phyloP scores from a whole-genome alignment of 1,140 invertebrate genomes.

The Cydia amplana region DNA sequence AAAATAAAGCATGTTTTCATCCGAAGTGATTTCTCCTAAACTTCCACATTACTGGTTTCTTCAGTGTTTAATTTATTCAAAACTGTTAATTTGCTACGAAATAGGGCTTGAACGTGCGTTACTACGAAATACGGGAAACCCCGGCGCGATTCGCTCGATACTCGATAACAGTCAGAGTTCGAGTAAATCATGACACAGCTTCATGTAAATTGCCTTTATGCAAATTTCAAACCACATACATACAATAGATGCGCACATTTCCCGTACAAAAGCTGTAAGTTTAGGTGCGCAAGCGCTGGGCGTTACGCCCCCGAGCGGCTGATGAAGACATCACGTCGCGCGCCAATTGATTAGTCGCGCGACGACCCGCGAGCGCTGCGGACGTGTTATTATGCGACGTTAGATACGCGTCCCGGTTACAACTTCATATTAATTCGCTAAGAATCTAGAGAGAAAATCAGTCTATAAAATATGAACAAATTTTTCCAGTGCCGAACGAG shows the following conservation, averaged over 20 bases:
- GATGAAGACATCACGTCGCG: conserved; percentile 74
- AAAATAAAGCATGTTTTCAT: background rate
- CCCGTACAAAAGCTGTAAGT: conserved; percentile 44
- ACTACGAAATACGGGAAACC: background rate
- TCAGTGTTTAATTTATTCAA: background rate
- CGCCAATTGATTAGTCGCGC: conserved; percentile 76
- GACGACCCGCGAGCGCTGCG: conserved; percentile 53
- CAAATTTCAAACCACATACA: conserved; percentile 25
- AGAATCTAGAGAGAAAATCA: background rate
- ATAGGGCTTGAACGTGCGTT: background rate
- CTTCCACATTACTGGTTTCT: background rate
- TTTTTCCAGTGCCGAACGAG: background rate
- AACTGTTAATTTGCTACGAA: background rate
- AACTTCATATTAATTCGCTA: conserved; percentile 22
- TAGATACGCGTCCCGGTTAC: conserved; percentile 60
- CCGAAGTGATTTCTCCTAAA: background rate
- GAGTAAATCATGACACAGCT: conserved; percentile 4
- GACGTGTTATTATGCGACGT: conserved; percentile 70
- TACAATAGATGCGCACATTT: conserved; percentile 19
- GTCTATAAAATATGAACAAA: background rate
- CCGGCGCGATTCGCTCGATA: background rate
- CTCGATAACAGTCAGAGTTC: background rate
- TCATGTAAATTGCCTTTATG: conserved; percentile 14
- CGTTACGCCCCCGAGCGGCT: conserved; percentile 67
- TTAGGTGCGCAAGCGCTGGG: conserved; percentile 64